Evolutionary conservation across 1,140 invertebrate genomes (phyloP), one percentile per base, ranked within the genome.

Genomic region (Subanguina moxae): DNA sequence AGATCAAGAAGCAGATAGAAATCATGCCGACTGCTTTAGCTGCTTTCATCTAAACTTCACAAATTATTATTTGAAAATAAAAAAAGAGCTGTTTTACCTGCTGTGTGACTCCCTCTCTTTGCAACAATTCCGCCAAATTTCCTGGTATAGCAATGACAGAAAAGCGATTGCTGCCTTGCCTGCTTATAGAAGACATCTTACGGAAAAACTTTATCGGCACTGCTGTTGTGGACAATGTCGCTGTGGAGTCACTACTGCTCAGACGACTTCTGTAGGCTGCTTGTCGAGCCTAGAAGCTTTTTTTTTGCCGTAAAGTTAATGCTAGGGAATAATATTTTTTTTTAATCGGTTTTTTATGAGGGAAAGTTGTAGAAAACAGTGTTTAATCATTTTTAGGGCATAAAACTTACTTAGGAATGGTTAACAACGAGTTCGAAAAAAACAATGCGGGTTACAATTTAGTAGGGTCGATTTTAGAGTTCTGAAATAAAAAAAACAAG

Each of bases 11-110:
- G 17, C 48, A 52, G 8, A 52, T 19, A 15, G 48, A 7, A 52
- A 72, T 72, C 13, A 73, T 23, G 1, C 62, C 69, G 0, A 72
- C 71, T 1, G 71, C 71, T 28, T 73, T 72, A 8, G 71, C 71
- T 19, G 71, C 71, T 57, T 68, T 72, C 15, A 72, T 27, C 48
- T 52, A 52, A 52, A 52, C 23, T 52, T 15, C 1, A 52, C n/a
- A 52, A 21, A 52, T 19, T 52, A 21, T 21, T 52, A 7, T n/a
- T 19, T 7, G 62, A 62, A 65, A 58, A 64, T 58, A n/a, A 23
- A 64, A 19, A 63, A 63, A 65, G 9, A 65, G 11, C 9, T 63
- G 43, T 3, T 64, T 57, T 57, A 65, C 45, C 59, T 73, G 70
- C 21, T 72, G 71, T 7, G 64, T 48, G 32, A 71, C 38, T 3